Percentiles rank a stretch among this genome's conserved stretches.
These are phyloP conservation scores for Remorina albescens DNA, from an alignment of 2,797 vertebrate genomes.

Conservation along the genomic window DNA sequence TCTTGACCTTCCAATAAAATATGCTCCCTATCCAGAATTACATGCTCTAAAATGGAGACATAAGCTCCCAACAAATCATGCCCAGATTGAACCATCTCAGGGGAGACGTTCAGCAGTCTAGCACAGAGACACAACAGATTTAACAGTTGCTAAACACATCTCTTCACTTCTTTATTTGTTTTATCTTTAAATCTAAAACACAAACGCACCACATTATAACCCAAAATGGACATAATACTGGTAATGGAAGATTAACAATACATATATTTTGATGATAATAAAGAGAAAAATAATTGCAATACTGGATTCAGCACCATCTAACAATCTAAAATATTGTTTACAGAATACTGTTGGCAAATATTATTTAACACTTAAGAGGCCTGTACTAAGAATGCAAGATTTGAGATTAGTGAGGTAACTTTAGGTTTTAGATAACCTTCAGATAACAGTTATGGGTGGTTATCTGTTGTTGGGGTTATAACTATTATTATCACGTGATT, in stretches of 20 bases:
- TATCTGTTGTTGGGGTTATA: too few relatives aligned
- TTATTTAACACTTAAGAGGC: neutral
- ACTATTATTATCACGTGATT: too few relatives aligned
- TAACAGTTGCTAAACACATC: slow-evolving; percentile 37
- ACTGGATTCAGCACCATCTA: slow-evolving; percentile 16
- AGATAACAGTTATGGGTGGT: too few relatives aligned
- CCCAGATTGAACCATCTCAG: slow-evolving; percentile 64
- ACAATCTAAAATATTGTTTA: slow-evolving; percentile 32
- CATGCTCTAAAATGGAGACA: slow-evolving; percentile 83
- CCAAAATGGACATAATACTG: neutral
- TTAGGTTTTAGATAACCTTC: too few relatives aligned
- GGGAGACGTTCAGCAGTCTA: slow-evolving; percentile 70
- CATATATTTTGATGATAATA: slow-evolving; percentile 2
- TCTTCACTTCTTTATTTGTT: slow-evolving; percentile 19
- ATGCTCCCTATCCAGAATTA: slow-evolving; percentile 83
- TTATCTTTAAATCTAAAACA: slow-evolving; percentile 40
- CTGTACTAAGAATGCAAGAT: too few relatives aligned
- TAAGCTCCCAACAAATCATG: slow-evolving; percentile 82
- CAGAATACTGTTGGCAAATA: slow-evolving; percentile 19
- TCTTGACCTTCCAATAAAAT: slow-evolving; percentile 87
- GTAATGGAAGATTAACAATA: slow-evolving; percentile 3
- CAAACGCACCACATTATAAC: neutral
- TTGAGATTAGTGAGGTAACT: too few relatives aligned
- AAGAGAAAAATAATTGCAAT: neutral
- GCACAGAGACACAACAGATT: slow-evolving; percentile 71